Conservation (phyloP, 2,888 invertebrate genomes). For the Cartodere bifasciata region DNA sequence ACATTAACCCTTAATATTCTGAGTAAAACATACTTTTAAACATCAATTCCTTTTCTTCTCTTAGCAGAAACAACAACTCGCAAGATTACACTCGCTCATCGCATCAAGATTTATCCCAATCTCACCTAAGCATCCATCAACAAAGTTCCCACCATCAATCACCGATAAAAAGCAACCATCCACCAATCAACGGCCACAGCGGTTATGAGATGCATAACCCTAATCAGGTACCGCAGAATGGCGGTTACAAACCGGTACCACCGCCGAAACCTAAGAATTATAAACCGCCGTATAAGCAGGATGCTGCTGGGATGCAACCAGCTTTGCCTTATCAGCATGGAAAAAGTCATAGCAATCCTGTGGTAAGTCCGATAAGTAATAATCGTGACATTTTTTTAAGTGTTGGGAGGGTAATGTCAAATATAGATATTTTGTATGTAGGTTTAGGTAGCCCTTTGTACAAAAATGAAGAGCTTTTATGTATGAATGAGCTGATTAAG, state of each 20-base stretch:
- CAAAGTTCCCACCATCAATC: slow-evolving; percentile 26
- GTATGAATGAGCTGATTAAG: too few relatives aligned
- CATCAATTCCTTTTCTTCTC: slow-evolving; percentile 9
- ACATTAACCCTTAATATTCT: too few relatives aligned
- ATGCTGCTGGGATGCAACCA: slow-evolving; percentile 24
- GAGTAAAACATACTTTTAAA: too few relatives aligned
- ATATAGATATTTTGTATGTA: too few relatives aligned
- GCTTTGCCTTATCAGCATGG: slow-evolving; percentile 31
- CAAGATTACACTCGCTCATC: slow-evolving; percentile 30
- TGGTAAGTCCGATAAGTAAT: slow-evolving; percentile 25
- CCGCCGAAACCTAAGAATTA: slow-evolving; percentile 91
- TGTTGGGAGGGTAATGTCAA: too few relatives aligned
- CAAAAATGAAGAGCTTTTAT: too few relatives aligned
- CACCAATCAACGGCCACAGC: slow-evolving; percentile 31
- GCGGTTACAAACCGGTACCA: slow-evolving; percentile 71
- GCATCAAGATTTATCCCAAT: slow-evolving; percentile 33
- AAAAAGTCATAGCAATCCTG: slow-evolving; percentile 36
- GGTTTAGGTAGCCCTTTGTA: too few relatives aligned
- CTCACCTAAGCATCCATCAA: slow-evolving; percentile 32
- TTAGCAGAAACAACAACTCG: slow-evolving; percentile 23
- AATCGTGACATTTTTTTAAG: not conserved
- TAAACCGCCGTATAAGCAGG: slow-evolving; percentile 49
- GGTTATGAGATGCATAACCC: slow-evolving; percentile 25
- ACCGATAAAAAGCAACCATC: slow-evolving; percentile 25
- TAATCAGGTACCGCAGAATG: slow-evolving; percentile 20